Evolutionary conservation across 2,888 invertebrate genomes (phyloP).

Genomic region (Zhuqinia jingwanae): DNA sequence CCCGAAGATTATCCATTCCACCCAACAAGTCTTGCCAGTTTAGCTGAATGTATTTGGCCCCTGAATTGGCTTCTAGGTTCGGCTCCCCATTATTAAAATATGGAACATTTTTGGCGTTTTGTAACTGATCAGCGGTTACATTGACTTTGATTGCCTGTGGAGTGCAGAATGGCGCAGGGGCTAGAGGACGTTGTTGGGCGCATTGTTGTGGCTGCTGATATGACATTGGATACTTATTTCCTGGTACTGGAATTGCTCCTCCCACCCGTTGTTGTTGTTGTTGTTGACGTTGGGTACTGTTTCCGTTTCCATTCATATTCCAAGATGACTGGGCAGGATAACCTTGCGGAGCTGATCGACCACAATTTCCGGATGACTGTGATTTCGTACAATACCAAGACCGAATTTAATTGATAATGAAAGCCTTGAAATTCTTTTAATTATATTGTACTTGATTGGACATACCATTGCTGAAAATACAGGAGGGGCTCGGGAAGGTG

Average conservation of each 20-base stretch:
- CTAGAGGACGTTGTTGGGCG: conserved; percentile 25
- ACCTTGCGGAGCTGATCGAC: background rate
- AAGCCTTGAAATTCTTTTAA: no score
- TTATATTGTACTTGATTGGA: background rate
- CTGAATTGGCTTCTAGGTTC: conserved; percentile 40
- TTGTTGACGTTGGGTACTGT: no score
- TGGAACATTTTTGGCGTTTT: conserved; percentile 53
- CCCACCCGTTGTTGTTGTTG: conserved; percentile 28
- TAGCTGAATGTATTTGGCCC: conserved; percentile 73
- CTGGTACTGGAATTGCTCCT: background rate
- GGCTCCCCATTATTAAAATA: conserved; percentile 50
- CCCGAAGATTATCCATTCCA: conserved; percentile 70
- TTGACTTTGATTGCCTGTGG: conserved; percentile 69
- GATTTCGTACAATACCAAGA: background rate
- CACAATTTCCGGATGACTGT: background rate
- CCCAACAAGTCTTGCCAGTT: conserved; percentile 75
- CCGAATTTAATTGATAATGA: no score
- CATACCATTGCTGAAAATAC: background rate
- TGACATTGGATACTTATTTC: conserved; percentile 1
- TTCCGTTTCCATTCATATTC: background rate
- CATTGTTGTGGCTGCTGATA: conserved; percentile 37
- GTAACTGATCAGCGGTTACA: conserved; percentile 65
- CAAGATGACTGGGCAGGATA: conserved; percentile 16
- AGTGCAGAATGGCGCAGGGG: conserved; percentile 51
- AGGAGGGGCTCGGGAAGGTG: conserved; percentile 24